These are phyloP conservation scores for Brachionus asplanchnoidis DNA, from an alignment of 1,140 invertebrate genomes.

Conservation along the genomic window DNA sequence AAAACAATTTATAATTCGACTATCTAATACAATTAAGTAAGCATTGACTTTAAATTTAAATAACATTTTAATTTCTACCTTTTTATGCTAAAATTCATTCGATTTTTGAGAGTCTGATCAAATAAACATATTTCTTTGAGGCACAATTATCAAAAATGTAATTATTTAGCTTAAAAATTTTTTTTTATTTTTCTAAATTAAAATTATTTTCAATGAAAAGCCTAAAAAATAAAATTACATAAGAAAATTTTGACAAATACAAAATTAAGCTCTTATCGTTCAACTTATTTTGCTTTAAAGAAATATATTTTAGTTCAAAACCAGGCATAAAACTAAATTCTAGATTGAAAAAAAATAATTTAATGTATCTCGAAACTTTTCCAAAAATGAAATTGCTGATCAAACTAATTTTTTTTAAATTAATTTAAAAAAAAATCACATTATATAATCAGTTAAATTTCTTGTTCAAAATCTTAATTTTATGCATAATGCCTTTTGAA, in stretches of 20 bases:
- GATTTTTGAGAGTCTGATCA: not conserved
- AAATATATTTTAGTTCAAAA: not conserved
- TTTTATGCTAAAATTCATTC: not conserved
- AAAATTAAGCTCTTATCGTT: not conserved
- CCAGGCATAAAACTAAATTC: not conserved
- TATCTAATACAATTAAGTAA: not conserved
- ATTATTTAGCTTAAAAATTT: not conserved
- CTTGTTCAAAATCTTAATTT: not conserved
- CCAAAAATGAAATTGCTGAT: not conserved
- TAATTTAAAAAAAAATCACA: not conserved
- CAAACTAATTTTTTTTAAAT: too few relatives aligned
- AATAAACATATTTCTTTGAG: not conserved
- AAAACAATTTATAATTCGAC: not conserved
- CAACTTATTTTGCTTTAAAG: not conserved
- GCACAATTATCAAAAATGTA: not conserved
- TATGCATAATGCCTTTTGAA: not conserved
- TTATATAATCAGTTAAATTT: not conserved
- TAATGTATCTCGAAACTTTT: not conserved
- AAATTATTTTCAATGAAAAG: too few relatives aligned
- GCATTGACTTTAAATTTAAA: not conserved
- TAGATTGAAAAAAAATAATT: not conserved
- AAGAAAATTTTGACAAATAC: not conserved
- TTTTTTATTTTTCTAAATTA: not conserved
- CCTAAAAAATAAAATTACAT: not conserved
- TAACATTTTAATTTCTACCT: not conserved